Conservation (phyloP, 1,140 invertebrate species). For the Drosophila sucinea region DNA sequence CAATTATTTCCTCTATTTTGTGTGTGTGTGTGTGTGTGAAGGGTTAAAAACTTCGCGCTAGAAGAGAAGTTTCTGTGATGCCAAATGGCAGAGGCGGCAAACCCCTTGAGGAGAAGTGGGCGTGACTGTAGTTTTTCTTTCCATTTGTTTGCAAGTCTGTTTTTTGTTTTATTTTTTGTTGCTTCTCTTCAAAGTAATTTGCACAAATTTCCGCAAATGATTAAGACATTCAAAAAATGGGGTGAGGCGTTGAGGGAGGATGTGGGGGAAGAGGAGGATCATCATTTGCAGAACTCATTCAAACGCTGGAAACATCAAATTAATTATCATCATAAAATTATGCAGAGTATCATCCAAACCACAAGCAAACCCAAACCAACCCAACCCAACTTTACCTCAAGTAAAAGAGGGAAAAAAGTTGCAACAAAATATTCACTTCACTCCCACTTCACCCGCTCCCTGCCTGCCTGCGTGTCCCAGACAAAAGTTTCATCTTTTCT, state of each 20-base stretch:
- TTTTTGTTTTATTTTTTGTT: no score
- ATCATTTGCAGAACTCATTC: constrained; percentile 36
- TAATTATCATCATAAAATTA: constrained; percentile 76
- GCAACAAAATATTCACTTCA: constrained; percentile 43
- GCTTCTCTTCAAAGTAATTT: constrained; percentile 38
- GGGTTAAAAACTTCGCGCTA: background rate
- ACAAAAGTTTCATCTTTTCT: constrained; percentile 55
- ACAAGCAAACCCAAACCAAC: background rate
- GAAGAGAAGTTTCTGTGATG: background rate
- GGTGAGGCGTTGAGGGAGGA: background rate
- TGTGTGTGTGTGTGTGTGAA: background rate
- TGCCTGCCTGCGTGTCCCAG: background rate
- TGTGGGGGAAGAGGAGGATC: background rate
- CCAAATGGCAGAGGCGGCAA: constrained; percentile 7
- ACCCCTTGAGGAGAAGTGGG: background rate
- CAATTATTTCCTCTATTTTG: no score
- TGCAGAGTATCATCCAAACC: constrained; percentile 40
- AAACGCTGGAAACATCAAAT: constrained; percentile 51
- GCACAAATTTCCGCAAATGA: constrained; percentile 46
- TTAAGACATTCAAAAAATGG: constrained; percentile 33
- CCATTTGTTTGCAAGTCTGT: background rate
- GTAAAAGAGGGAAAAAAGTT: constrained; percentile 25
- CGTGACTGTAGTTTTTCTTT: background rate
- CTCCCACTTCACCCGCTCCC: no score
- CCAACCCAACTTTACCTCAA: background rate